Percentiles rank a stretch among this genome's conserved stretches.
phyloP scores from a whole-genome alignment of 1,140 invertebrate species.

The Neodiprion virginianus region DNA sequence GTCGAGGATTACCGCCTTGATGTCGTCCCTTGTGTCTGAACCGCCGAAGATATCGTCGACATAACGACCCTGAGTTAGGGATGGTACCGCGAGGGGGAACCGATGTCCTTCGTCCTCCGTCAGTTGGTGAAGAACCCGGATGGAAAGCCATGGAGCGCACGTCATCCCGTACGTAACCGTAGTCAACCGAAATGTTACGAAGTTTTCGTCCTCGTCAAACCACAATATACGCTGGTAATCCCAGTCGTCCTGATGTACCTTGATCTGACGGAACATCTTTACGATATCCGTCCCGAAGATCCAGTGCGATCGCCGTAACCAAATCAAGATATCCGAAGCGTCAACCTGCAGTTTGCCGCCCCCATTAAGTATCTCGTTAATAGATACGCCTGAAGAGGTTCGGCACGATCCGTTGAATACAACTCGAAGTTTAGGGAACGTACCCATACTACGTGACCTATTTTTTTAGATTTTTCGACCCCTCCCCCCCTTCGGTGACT shows the following conservation, averaged over 20 bases:
- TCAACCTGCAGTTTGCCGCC: conserved; percentile 28
- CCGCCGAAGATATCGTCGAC: conserved; percentile 20
- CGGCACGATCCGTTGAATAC: conserved; percentile 50
- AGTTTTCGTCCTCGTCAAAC: conserved; percentile 26
- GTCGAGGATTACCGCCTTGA: neutral
- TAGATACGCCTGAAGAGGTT: conserved; percentile 25
- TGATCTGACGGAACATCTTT: conserved; percentile 37
- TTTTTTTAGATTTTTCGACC: too few relatives aligned
- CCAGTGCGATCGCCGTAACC: conserved; percentile 17
- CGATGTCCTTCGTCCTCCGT: neutral
- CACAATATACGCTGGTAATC: conserved; percentile 30
- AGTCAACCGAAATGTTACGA: too few relatives aligned
- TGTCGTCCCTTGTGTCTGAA: neutral
- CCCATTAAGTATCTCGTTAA: conserved; percentile 43
- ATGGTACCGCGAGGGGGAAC: neutral
- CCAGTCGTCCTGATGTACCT: conserved; percentile 26
- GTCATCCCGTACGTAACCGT: conserved; percentile 7
- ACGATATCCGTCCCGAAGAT: conserved; percentile 31
- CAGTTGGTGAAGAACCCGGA: neutral
- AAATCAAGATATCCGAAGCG: conserved; percentile 13
- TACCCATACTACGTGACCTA: too few relatives aligned
- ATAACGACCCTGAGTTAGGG: neutral
- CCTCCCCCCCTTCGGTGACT: too few relatives aligned
- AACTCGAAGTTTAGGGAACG: conserved; percentile 27
- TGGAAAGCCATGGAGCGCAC: neutral